Evolutionary conservation across 2,888 invertebrate species (phyloP).

Genomic region (Clitarchus hookeri): DNA sequence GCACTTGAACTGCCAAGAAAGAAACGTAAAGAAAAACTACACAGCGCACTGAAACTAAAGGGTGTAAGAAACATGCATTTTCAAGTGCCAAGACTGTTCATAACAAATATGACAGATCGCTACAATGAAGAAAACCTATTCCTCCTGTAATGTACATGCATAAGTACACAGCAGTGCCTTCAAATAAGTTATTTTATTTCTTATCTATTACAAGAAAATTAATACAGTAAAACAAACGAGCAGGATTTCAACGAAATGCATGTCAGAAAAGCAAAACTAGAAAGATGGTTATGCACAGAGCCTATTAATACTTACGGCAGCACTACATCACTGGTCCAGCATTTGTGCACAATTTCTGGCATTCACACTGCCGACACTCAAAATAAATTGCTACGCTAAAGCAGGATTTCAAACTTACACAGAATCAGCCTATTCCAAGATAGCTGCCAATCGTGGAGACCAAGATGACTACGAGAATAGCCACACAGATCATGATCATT

Average conservation of each 20-base stretch:
- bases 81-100: background rate
- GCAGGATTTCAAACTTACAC: constrained; percentile 27
- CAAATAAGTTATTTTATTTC: background rate
- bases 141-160: background rate
- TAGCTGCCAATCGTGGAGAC: constrained; percentile 72
- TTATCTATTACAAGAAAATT: background rate
- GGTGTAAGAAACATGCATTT: background rate
- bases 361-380: background rate
- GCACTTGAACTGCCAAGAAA: background rate
- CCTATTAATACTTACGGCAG: background rate
- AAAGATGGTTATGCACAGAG: background rate
- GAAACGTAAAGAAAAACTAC: background rate
- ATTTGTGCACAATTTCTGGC: background rate
- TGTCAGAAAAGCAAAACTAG: background rate
- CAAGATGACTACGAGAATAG: constrained; percentile 75
- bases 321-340: background rate
- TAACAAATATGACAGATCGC: background rate
- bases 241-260: background rate
- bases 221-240: background rate
- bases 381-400: background rate
- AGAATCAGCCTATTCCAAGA: constrained; percentile 58
- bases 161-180: background rate
- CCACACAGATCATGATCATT: constrained; percentile 88
- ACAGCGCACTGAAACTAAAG: background rate
- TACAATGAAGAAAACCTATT: background rate